Percentiles rank a stretch among this genome's conserved stretches.
Conservation (phyloP, 2,888 invertebrate species). For the Elgonia sp. region DNA sequence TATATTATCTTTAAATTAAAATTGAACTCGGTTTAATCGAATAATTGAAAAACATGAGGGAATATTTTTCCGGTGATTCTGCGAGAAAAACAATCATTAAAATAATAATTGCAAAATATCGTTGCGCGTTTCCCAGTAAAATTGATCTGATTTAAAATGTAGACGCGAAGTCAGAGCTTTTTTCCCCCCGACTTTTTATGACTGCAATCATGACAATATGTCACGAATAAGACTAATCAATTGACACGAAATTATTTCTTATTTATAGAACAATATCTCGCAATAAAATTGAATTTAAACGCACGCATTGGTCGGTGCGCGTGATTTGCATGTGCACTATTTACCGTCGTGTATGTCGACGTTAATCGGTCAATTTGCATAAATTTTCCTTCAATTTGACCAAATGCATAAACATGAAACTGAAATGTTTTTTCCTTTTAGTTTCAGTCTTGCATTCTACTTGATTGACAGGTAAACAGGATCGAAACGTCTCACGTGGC, state of each 20-base stretch:
- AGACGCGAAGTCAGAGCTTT: too few species aligned
- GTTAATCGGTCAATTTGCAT: slow-evolving; percentile 65
- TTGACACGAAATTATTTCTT: slow-evolving; percentile 34
- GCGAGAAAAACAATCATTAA: slow-evolving; percentile 23
- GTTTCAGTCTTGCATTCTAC: slow-evolving; percentile 4
- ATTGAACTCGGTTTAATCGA: neutral
- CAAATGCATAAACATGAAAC: slow-evolving; percentile 58
- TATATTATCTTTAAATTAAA: slow-evolving; percentile 4
- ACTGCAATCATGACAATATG: too few species aligned
- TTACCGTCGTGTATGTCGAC: slow-evolving; percentile 45
- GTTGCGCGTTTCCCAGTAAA: too few species aligned
- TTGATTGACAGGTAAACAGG: slow-evolving; percentile 53
- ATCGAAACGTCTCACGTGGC: slow-evolving; percentile 37
- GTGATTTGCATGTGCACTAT: slow-evolving; percentile 58
- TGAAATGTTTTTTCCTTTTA: slow-evolving; percentile 48
- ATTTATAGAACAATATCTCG: slow-evolving; percentile 57
- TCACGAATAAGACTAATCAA: slow-evolving; percentile 29
- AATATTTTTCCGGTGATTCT: slow-evolving; percentile 18
- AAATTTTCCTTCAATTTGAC: slow-evolving; percentile 62
- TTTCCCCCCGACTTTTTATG: too few species aligned
- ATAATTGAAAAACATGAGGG: neutral
- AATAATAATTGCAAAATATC: slow-evolving; percentile 30
- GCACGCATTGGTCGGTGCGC: slow-evolving; percentile 23
- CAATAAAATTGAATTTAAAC: slow-evolving; percentile 54
- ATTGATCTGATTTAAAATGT: too few species aligned